Base-by-base conservation (phyloP, 2,888 invertebrate species). In the Tanaodytes sp. region DNA sequence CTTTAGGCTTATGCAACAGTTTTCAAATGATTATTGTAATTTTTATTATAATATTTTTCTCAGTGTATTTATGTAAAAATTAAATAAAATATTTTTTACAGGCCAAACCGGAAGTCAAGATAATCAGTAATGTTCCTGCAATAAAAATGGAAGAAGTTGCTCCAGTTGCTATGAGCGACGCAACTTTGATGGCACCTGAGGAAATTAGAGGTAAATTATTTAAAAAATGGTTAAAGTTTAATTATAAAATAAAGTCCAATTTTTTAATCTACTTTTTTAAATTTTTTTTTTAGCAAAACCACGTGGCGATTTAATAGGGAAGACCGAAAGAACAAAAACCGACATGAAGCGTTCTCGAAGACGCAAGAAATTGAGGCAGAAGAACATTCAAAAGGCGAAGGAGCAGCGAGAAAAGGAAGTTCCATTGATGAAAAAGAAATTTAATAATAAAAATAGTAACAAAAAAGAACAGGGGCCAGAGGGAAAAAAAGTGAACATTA, bases 111-210 rank as follows among this genome's bases (percentile, higher is more conserved):
- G 98, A 98, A 79, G 87, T 97, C 1, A 94, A 93, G 86, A 92
- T 99, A 65, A 89, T 98, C 3, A 93, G 91, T 64, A 98, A 99
- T 82, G 88, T 95, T 70, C 95, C 98, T 1, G 94, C 97, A 0
- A 91, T 98, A 48, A 90, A 88, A 23, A 93, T 97, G 90, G 99
- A 99, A 85, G 98, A 99, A 86, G 96, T 97, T 5, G 96, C 96
- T 0, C 98, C 98, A 0, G 88, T 94, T 4, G 91, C 92, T n/a
- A 89, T 92, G 0, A 95, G 93, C 79, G 93, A 96, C 84, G 94
- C 93, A 2, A 88, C 92, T 1, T 84, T 96, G 31, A 86, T 98
- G 71, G 97, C 98, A 14, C 97, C 98, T 0, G 95, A 97, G 86
- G 98, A 98, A 89, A 88, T 98, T 1, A 91, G 90, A 84, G 88